phyloP scores from a whole-genome alignment of 2,888 invertebrate species.

The Orchesella flavescens region DNA sequence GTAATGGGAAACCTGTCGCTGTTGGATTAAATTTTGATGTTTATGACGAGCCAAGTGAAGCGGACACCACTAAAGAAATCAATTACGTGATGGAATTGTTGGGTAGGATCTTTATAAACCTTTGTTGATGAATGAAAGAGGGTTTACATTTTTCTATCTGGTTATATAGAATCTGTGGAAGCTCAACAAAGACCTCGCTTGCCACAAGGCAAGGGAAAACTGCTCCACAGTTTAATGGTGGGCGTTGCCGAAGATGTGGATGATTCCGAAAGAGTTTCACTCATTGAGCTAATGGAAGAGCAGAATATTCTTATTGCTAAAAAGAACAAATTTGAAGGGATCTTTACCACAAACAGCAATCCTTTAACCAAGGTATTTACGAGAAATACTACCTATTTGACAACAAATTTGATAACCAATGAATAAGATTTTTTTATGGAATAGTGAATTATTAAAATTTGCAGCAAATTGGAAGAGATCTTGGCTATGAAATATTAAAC shows the following conservation, averaged over 20 bases:
- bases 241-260: constrained; percentile 78
- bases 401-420: not conserved
- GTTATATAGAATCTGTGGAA: constrained; percentile 54
- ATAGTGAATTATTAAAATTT: too few species aligned
- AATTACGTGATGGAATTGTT: constrained; percentile 78
- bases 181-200: constrained; percentile 74
- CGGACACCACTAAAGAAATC: constrained; percentile 80
- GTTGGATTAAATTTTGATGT: constrained; percentile 88
- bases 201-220: constrained; percentile 79
- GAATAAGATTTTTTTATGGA: too few species aligned
- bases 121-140: too few species aligned
- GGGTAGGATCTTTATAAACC: constrained; percentile 38
- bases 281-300: constrained; percentile 86
- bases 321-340: constrained; percentile 81
- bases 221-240: constrained; percentile 92
- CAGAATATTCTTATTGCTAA: constrained; percentile 82
- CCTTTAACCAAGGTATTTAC: constrained; percentile 82
- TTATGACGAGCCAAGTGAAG: constrained; percentile 84
- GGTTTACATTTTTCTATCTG: too few species aligned
- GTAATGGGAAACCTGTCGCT: constrained; percentile 79
- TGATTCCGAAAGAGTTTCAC: constrained; percentile 83
- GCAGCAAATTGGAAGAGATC: constrained; percentile 84
- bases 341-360: constrained; percentile 90
- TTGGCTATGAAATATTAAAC: constrained; percentile 84
- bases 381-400: too few species aligned